phyloP scores from a whole-genome alignment of 2,797 vertebrate genomes.

The Silurus lanzhouensis region DNA sequence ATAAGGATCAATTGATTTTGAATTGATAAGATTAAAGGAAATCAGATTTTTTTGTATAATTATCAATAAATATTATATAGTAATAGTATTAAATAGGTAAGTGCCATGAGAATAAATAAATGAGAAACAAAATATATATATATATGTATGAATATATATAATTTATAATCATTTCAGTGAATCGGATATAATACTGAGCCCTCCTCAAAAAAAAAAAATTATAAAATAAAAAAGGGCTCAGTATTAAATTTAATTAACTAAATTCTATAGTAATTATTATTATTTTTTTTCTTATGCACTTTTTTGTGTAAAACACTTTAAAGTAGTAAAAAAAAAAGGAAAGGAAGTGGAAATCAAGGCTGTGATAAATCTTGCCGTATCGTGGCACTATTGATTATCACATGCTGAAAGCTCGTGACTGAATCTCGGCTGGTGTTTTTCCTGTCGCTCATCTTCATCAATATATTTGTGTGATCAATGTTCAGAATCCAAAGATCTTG shows the following conservation, averaged over 20 bases:
- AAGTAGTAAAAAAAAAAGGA: constrained; percentile 34
- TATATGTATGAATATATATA: too few relatives aligned
- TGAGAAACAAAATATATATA: too few relatives aligned
- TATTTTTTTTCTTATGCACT: neutral
- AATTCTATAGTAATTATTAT: too few relatives aligned
- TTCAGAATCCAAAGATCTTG: too few relatives aligned
- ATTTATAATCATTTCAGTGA: too few relatives aligned
- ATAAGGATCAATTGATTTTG: too few relatives aligned
- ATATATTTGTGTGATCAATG: constrained; percentile 41
- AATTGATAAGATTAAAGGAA: too few relatives aligned
- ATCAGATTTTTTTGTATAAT: neutral
- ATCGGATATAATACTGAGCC: too few relatives aligned
- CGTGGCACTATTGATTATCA: constrained; percentile 51
- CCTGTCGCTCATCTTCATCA: constrained; percentile 48
- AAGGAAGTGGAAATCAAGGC: constrained; percentile 3
- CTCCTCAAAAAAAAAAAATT: too few relatives aligned
- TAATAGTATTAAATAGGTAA: neutral
- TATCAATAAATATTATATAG: neutral
- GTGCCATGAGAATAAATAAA: neutral
- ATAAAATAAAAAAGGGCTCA: too few relatives aligned
- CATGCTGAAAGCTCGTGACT: constrained; percentile 34
- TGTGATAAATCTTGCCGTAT: constrained; percentile 48
- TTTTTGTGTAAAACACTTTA: neutral
- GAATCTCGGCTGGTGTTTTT: constrained; percentile 46
- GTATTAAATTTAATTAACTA: too few relatives aligned